Conservation (phyloP, 2,888 invertebrate genomes). For the Cosmia pyralina region DNA sequence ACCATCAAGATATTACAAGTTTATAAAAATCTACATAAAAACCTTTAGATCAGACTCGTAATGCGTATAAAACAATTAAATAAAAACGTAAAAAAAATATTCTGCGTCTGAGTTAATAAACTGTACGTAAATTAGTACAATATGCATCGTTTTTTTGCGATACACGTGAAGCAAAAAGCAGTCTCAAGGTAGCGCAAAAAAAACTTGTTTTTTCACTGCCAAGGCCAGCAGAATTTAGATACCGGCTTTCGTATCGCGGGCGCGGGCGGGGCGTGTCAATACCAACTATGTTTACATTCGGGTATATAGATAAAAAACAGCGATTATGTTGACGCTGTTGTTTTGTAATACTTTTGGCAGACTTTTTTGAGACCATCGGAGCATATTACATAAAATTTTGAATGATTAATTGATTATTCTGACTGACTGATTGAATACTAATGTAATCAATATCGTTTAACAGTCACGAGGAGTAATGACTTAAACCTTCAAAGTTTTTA, state of each 20-base stretch:
- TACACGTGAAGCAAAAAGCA: conserved; percentile 75
- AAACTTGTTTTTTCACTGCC: conserved; percentile 88
- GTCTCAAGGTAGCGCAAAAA: conserved; percentile 79
- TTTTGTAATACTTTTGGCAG: conserved; percentile 53
- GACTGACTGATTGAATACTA: conserved; percentile 23
- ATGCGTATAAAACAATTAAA: conserved; percentile 38
- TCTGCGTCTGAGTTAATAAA: conserved; percentile 51
- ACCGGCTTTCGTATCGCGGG: conserved; percentile 82
- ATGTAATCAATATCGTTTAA: conserved; percentile 16
- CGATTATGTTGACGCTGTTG: conserved; percentile 68
- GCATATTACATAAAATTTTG: conserved; percentile 4
- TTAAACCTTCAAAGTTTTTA: conserved; percentile 24
- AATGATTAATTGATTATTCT: conserved; percentile 35
- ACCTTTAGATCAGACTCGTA: conserved; percentile 31
- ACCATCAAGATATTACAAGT: conserved; percentile 42
- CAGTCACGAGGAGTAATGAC: conserved; percentile 27
- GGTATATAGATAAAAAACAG: conserved; percentile 76
- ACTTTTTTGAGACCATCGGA: conserved; percentile 30
- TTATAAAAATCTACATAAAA: conserved; percentile 36
- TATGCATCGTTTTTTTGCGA: conserved; percentile 67
- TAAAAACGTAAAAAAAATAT: conserved; percentile 38
- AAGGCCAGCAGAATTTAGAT: conserved; percentile 89
- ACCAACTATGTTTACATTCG: conserved; percentile 84
- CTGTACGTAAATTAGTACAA: conserved; percentile 52
- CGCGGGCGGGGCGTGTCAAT: conserved; percentile 82